Base-by-base conservation (phyloP, 2,797 vertebrate genomes). In the Enteromius viviparus region DNA sequence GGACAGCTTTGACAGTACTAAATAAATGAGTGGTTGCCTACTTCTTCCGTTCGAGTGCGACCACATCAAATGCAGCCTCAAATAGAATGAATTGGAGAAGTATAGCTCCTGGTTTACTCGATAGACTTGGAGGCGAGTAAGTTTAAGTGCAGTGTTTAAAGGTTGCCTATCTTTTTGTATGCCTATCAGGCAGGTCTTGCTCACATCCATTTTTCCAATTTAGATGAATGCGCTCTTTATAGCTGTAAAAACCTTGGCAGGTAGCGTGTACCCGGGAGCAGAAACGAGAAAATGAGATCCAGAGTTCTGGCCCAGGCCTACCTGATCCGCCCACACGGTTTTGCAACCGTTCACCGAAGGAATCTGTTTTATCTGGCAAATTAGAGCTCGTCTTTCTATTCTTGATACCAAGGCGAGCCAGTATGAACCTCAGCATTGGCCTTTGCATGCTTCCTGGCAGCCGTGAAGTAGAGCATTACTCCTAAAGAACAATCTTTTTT, bases 141-240 rank as follows among this genome's bases (percentile, higher is more conserved):
- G 74, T 76, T 55, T 15, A 53, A 65, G 80, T 53, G 55, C 49
- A 23, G 45, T 3, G 64, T 49, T 77, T 79, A 34, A 68, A 82
- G 69, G 71, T 75, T 72, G 23, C 15, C 29, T 78, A 40, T 89
- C 81, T 88, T 89, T 90, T 87, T 86, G 84, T 82, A 2, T 76
- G 85, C 89, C 88, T 93, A 92, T 94, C 92, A 86, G 87, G 81
- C 69, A 71, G 2, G 58, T 89, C 89, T 89, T 88, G 85, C 89
- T 87, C 84, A 68, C 89, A 87, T 91, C 82, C 89, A 93, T 94
- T 93, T 26, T 92, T 93, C 90, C 91, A 92, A 88, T 93, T 90
- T 89, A 89, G 90, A 93, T 93, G 91, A 94, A 94, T 92, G 91
- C 89, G 66, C 91, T 87, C 92, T 94, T 94, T 93, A 93, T 94